Base-by-base conservation (phyloP, 2,888 invertebrate genomes). In the Mythimna loreyi region DNA sequence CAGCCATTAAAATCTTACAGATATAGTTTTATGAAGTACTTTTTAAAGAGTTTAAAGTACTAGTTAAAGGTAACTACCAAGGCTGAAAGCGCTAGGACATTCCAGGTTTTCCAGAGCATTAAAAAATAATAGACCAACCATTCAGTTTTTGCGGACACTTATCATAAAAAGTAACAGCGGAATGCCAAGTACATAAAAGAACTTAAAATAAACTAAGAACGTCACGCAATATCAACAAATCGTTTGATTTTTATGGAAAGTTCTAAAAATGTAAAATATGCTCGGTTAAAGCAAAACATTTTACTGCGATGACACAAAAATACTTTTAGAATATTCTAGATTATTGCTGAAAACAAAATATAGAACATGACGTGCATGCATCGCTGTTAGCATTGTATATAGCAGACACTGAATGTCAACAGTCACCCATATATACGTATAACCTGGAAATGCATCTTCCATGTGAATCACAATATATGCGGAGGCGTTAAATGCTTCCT, bases 371-470 rank as follows among this genome's bases (percentile, higher is more conserved):
- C 64, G 52, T 74, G 53, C 16, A 16, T 40, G 40, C 16, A 23
- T 45, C 19, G 49, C 25, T 55, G 45, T 25, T 58, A 43, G 28
- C 56, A 47, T 67, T 60, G 40, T 40, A 23, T 66, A 68, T 64
- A 25, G 28, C 49, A 65, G n/a, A 57, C 50, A 52, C 23, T 76
- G 57, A 70, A 74, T 66, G 74, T 70, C 62, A 77, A 66, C 53
- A 72, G 75, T 66, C 50, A 79, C 36, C 53, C 23, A 25, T 36
- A 57, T 55, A 66, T 33, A 60, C 43, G 40, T 66, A 68, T 56
- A 70, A 19, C 65, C 49, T 80, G 60, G 58, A 68, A 81, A 81
- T 71, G 81, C 70, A 74, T 78, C 53, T 67, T 71, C 66, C 36
- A 56, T 49, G 61, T 74, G 62, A 78, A 68, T 71, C 64, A 52